Percentiles rank a stretch among this genome's conserved stretches.
phyloP scores from a whole-genome alignment of 1,140 invertebrate genomes.

The Anagrus nilaparvatae region DNA sequence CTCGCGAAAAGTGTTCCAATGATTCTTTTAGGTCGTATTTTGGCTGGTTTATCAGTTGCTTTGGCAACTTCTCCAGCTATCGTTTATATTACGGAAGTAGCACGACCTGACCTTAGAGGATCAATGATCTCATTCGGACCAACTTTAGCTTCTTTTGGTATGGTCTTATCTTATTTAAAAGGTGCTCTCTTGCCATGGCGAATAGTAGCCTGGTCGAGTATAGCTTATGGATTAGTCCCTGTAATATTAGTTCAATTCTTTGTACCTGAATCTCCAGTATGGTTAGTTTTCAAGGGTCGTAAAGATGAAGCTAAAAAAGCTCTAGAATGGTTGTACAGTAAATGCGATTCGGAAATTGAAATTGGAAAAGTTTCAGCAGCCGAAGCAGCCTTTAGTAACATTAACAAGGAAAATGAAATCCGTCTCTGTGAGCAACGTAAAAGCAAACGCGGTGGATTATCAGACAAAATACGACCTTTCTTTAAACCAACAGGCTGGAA shows the following conservation, averaged over 20 bases:
- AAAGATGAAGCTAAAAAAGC: slow-evolving; percentile 44
- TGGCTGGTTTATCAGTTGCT: slow-evolving; percentile 50
- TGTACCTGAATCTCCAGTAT: slow-evolving; percentile 60
- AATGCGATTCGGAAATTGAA: slow-evolving; percentile 20
- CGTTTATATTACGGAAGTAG: slow-evolving; percentile 53
- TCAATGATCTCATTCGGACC: slow-evolving; percentile 46
- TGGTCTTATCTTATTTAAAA: slow-evolving; percentile 47
- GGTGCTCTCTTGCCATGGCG: slow-evolving; percentile 52
- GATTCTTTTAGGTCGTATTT: slow-evolving; percentile 50
- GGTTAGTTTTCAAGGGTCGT: slow-evolving; percentile 47
- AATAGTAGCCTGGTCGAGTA: slow-evolving; percentile 44
- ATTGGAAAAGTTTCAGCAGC: slow-evolving; percentile 22
- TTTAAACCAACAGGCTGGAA: slow-evolving; percentile 49
- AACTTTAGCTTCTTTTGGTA: slow-evolving; percentile 44
- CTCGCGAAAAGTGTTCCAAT: slow-evolving; percentile 36
- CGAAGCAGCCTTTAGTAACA: slow-evolving; percentile 33
- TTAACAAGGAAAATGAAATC: slow-evolving; percentile 36
- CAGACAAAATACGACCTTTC: slow-evolving; percentile 34
- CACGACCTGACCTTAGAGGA: slow-evolving; percentile 46
- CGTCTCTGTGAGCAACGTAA: slow-evolving; percentile 30
- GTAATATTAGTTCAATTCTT: slow-evolving; percentile 45
- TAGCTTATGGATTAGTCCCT: slow-evolving; percentile 45
- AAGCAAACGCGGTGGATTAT: slow-evolving; percentile 25
- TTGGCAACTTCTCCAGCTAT: slow-evolving; percentile 48
- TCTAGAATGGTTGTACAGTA: slow-evolving; percentile 41